These are phyloP conservation scores for Drosophila gaucha DNA, from an alignment of 2,888 invertebrate species.

Conservation along the genomic window DNA sequence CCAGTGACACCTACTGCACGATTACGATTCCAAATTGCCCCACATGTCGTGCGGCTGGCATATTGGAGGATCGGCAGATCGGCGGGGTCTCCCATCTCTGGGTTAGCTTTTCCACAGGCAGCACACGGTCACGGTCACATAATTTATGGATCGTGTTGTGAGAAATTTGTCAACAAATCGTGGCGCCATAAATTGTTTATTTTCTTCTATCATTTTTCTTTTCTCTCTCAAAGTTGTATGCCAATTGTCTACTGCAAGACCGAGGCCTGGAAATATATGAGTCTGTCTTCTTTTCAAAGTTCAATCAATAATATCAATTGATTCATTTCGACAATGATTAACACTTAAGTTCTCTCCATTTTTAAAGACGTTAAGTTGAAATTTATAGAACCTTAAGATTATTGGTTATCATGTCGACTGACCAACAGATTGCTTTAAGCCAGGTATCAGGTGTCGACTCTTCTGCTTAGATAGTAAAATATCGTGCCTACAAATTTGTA, in stretches of 20 bases:
- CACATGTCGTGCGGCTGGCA: conserved; percentile 68
- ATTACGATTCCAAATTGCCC: conserved; percentile 67
- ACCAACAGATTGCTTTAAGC: not conserved
- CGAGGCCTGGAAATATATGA: conserved; percentile 10
- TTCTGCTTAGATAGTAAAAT: conserved; percentile 11
- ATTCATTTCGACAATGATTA: conserved; percentile 17
- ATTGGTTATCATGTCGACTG: not conserved
- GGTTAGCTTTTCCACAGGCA: conserved; percentile 33
- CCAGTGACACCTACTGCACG: conserved; percentile 65
- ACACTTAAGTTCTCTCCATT: conserved; percentile 5
- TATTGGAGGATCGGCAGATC: conserved; percentile 7
- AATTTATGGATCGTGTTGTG: conserved; percentile 78
- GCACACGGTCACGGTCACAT: conserved; percentile 72
- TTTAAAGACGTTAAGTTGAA: not conserved
- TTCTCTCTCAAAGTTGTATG: conserved; percentile 11
- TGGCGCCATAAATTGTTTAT: conserved; percentile 74
- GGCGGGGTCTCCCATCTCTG: conserved; percentile 22
- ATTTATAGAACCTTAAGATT: not conserved
- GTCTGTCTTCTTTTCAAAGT: conserved; percentile 11
- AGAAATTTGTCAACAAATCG: conserved; percentile 82
- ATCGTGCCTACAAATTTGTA: conserved; percentile 32
- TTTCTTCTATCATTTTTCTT: conserved; percentile 21
- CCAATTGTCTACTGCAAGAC: conserved; percentile 34
- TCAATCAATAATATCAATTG: conserved; percentile 22
- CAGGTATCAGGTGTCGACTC: conserved; percentile 3